Percentiles rank a stretch among this genome's conserved stretches.
Evolutionary conservation across 2,888 invertebrate genomes (phyloP).

Genomic region (Ophion ellenae): DNA sequence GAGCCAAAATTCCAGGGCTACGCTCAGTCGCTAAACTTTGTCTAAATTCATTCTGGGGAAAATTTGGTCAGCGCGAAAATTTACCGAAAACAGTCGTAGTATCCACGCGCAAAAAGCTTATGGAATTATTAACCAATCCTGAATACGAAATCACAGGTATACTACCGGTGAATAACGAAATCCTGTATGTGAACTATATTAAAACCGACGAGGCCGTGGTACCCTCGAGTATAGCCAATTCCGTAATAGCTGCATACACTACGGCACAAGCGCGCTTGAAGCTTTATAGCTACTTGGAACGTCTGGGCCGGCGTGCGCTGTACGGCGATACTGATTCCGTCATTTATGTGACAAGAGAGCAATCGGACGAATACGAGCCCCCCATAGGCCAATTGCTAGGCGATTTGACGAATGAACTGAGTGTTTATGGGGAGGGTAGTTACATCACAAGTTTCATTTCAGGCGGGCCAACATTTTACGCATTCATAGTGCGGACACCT

Average conservation of each 20-base stretch:
- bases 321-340: no score
- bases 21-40: slow-evolving; percentile 72
- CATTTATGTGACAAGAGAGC: no score
- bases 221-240: slow-evolving; percentile 68
- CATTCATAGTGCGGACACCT: no score
- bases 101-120: slow-evolving; percentile 47
- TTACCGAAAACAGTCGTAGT: slow-evolving; percentile 65
- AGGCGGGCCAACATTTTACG: no score
- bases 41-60: slow-evolving; percentile 70
- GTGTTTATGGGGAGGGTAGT: no score
- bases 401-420: neutral
- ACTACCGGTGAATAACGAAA: slow-evolving; percentile 63
- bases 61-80: slow-evolving; percentile 36
- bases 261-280: slow-evolving; percentile 76
- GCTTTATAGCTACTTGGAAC: no score
- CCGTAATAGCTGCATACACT: slow-evolving; percentile 78
- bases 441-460: no score
- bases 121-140: slow-evolving; percentile 64
- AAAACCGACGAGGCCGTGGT: slow-evolving; percentile 43
- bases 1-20: slow-evolving; percentile 69
- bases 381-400: slow-evolving; percentile 67
- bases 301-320: no score
- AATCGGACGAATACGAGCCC: no score
- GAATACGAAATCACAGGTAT: slow-evolving; percentile 64
- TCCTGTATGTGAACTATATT: slow-evolving; percentile 62